phyloP scores from a whole-genome alignment of 2,113 vertebrate genomes.

The Acrocephalus arundinaceus region DNA sequence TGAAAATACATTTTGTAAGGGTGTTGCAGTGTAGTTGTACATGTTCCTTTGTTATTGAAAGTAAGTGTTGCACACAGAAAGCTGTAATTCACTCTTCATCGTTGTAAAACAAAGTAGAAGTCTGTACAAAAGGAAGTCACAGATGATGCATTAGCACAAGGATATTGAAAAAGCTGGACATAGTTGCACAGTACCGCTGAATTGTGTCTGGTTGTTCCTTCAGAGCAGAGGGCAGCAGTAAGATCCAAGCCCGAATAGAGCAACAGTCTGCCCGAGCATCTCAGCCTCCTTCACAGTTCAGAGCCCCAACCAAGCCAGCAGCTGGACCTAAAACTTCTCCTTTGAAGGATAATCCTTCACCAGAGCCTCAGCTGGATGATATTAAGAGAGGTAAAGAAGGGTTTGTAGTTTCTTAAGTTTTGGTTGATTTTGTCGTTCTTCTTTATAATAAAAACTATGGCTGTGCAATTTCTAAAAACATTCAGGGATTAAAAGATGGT shows the following conservation, averaged over 20 bases:
- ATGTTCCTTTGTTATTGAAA: neutral
- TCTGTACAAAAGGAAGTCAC: neutral
- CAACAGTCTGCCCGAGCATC: slow-evolving; percentile 88
- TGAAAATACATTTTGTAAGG: neutral
- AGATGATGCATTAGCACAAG: neutral
- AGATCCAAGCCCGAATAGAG: slow-evolving; percentile 95
- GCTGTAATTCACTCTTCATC: neutral
- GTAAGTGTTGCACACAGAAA: neutral
- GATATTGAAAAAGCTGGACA: neutral
- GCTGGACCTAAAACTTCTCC: slow-evolving; percentile 90
- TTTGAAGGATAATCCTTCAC: slow-evolving; percentile 93
- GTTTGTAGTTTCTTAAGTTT: neutral
- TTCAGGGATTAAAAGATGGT: neutral
- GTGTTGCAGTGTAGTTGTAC: neutral
- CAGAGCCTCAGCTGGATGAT: slow-evolving; percentile 96
- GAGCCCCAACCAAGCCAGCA: slow-evolving; percentile 89
- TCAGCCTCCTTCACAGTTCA: slow-evolving; percentile 87
- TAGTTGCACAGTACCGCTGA: neutral
- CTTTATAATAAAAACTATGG: neutral
- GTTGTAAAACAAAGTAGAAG: neutral
- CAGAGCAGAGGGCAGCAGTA: slow-evolving; percentile 98
- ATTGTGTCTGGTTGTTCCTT: slow-evolving; percentile 36
- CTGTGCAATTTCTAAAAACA: neutral
- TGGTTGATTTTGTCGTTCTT: neutral
- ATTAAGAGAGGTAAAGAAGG: slow-evolving; percentile 91